Evolutionary conservation across 2,888 invertebrate species (phyloP), one percentile per base, ranked within the genome.

Genomic region (Chironomus tentans): DNA sequence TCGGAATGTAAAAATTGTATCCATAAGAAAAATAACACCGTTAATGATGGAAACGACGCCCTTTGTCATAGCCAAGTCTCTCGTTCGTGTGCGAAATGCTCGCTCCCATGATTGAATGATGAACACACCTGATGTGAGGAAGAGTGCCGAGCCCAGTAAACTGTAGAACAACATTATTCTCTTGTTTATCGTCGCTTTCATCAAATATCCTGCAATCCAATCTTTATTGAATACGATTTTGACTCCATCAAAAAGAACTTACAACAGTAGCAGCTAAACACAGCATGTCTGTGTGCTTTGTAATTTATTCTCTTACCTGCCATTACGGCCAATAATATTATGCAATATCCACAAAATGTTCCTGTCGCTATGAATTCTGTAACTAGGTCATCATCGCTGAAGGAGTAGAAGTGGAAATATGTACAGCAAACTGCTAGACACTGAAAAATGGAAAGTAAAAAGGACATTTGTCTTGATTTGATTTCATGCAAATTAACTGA

Each of bases 141-240:
- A 93, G 1, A 92, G 82, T 0, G 86, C 88, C 70, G 90, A 89
- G 38, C 93, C 93, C 28, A 90, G 84, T 71, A 93, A 82, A 70
- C 91, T 90, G 85, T 90, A 92, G 86, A 92, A 92, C 70, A 93
- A 89, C 79, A 93, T 93, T 78, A 92, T 88, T 79, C 91, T 88
- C 80, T 90, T 89, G 82, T 90, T 90, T 62, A 91, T 87, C 2
- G 91, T 90, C 0, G 91, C 90, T 80, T 90, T 89, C 89, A 91
- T 89, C 69, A 92, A 70, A 79, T 88, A 89, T 76, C 92, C 92
- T 90, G 82, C 38, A 86, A 86, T 76, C 65, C 61, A 68, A 65
- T 76, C 70, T 76, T 56, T 10, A 46, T 46, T 70, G 24, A 70
- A 38, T 38, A 38, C 38, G 38, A 56, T 56, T 56, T 56, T 56